Conservation (phyloP, 2,113 vertebrate genomes). For the Rousettus leschenaultii region DNA sequence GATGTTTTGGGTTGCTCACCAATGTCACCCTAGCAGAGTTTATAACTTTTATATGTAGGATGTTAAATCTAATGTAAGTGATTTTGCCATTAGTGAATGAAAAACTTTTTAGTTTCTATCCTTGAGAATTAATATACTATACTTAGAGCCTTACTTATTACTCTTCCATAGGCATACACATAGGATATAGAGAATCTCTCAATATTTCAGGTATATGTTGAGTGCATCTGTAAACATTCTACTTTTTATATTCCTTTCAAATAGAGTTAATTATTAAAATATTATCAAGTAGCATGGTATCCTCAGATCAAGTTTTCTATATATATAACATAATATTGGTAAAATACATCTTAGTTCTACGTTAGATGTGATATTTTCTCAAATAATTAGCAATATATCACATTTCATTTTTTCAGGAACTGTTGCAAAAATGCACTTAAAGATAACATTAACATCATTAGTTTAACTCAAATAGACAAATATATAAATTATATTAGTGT, state of each 20-base stretch:
- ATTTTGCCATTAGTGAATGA: neutral
- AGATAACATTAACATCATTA: neutral
- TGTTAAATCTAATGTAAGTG: neutral
- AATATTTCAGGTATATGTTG: neutral
- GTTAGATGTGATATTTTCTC: neutral
- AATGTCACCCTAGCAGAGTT: neutral
- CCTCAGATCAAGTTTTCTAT: neutral
- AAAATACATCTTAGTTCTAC: neutral
- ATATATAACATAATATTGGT: neutral
- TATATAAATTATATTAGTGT: neutral
- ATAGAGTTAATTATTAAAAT: neutral
- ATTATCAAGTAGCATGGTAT: neutral
- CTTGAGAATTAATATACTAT: neutral
- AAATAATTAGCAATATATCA: neutral
- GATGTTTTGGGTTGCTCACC: neutral
- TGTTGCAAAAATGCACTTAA: neutral
- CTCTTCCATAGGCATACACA: neutral
- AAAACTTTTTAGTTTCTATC: neutral
- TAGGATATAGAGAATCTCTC: neutral
- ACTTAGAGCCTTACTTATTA: neutral
- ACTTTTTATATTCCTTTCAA: neutral
- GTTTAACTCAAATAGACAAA: neutral
- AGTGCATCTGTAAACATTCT: neutral
- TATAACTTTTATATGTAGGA: neutral
- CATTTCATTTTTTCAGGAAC: neutral